Evolutionary conservation across 2,113 vertebrate genomes (phyloP).

Genomic region (Hyperopisus bebe): DNA sequence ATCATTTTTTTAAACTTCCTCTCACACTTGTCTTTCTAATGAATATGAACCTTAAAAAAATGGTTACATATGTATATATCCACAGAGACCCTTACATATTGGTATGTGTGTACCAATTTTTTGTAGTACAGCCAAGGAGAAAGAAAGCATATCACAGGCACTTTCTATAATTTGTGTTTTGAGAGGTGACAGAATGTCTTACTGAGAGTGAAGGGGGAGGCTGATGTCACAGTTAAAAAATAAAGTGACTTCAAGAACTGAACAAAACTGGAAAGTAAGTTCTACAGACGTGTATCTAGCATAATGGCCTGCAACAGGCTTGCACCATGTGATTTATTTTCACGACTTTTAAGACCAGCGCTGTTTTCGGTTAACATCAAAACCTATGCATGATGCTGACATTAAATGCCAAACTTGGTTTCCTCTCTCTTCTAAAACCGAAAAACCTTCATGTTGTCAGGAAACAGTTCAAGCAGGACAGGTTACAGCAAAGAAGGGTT

Average conservation of each 20-base stretch:
- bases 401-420: background rate
- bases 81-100: background rate
- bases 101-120: constrained; percentile 5
- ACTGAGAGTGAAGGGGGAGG: background rate
- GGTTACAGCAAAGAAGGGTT: background rate
- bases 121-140: background rate
- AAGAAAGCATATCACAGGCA: constrained; percentile 29
- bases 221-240: constrained; percentile 30
- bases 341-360: background rate
- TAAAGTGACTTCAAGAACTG: background rate
- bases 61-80: background rate
- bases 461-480: background rate
- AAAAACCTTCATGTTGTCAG: background rate
- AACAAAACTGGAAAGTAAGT: background rate
- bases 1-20: background rate
- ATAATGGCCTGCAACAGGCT: background rate
- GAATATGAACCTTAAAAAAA: background rate
- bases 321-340: background rate
- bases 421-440: background rate
- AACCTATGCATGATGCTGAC: background rate
- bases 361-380: background rate
- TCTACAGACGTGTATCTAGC: background rate
- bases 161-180: constrained; percentile 13
- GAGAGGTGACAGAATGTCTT: constrained; percentile 34
- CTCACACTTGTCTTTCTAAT: background rate